Percentiles rank a stretch among this genome's conserved stretches.
These are phyloP conservation scores for Abrostola triplasia DNA, from an alignment of 2,888 invertebrate species.

Conservation along the genomic window DNA sequence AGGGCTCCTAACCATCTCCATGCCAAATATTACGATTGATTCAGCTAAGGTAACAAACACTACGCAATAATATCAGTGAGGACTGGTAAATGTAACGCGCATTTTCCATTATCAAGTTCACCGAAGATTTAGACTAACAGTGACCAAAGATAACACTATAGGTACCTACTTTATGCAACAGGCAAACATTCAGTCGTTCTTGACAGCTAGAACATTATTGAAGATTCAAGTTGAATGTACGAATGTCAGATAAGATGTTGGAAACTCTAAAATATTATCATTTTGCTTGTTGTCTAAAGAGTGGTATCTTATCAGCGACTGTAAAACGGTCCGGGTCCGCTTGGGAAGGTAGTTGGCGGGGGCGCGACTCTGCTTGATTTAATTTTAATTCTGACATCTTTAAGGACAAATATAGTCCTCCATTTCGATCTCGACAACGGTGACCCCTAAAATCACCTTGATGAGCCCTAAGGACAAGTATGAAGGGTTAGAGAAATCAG, in stretches of 20 bases:
- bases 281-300: slow-evolving; percentile 73
- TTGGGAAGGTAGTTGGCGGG: slow-evolving; percentile 67
- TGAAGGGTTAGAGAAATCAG: too few species aligned
- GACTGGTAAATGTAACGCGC: slow-evolving; percentile 10
- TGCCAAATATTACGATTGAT: too few species aligned
- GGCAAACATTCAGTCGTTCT: slow-evolving; percentile 50
- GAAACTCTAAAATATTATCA: slow-evolving; percentile 69
- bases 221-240: slow-evolving; percentile 78
- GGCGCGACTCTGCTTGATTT: slow-evolving; percentile 60
- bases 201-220: slow-evolving; percentile 69
- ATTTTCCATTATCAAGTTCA: slow-evolving; percentile 30
- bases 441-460: too few species aligned
- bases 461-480: too few species aligned
- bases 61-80: too few species aligned
- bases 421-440: too few species aligned
- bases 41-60: too few species aligned
- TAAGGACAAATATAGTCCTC: too few species aligned
- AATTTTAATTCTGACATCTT: slow-evolving; percentile 27
- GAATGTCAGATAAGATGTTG: slow-evolving; percentile 70
- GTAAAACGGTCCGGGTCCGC: slow-evolving; percentile 63
- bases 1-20: too few species aligned
- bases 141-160: background rate
- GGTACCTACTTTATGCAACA: background rate
- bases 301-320: slow-evolving; percentile 71
- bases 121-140: background rate